A percentile compares a stretch with the other conserved stretches of the same genome.
phyloP scores from a whole-genome alignment of 1,140 invertebrate species.

The Subanguina moxae region DNA sequence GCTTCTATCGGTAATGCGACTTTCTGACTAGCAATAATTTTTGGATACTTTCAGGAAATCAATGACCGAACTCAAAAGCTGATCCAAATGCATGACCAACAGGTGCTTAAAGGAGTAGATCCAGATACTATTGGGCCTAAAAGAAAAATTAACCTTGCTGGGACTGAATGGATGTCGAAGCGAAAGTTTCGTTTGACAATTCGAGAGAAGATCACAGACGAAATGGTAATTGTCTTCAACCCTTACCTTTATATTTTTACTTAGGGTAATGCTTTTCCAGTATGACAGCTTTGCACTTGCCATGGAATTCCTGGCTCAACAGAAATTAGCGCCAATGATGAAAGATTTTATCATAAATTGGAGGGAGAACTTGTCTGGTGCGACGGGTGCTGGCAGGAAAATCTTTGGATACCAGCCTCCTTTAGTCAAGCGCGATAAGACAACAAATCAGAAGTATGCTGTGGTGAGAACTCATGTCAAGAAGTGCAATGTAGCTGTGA shows the following conservation, averaged over 20 bases:
- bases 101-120: slow-evolving; percentile 41
- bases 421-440: not conserved
- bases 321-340: no score
- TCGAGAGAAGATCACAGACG: no score
- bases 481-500: not conserved
- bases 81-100: slow-evolving; percentile 13
- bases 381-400: not conserved
- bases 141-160: slow-evolving; percentile 21
- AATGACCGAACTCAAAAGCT: slow-evolving; percentile 31
- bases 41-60: slow-evolving; percentile 27
- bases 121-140: slow-evolving; percentile 34
- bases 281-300: slow-evolving; percentile 51
- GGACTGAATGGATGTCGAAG: not conserved
- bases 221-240: no score
- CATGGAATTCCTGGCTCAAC: slow-evolving; percentile 43
- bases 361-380: no score
- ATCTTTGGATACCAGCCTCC: not conserved
- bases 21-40: not conserved
- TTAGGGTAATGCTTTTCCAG: slow-evolving; percentile 27
- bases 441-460: not conserved
- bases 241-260: slow-evolving; percentile 10
- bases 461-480: not conserved
- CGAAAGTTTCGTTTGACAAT: no score
- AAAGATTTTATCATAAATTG: no score
- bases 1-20: slow-evolving; percentile 47